Base-by-base conservation (phyloP, 2,888 invertebrate genomes). In the Mesopsocus fuscifrons region DNA sequence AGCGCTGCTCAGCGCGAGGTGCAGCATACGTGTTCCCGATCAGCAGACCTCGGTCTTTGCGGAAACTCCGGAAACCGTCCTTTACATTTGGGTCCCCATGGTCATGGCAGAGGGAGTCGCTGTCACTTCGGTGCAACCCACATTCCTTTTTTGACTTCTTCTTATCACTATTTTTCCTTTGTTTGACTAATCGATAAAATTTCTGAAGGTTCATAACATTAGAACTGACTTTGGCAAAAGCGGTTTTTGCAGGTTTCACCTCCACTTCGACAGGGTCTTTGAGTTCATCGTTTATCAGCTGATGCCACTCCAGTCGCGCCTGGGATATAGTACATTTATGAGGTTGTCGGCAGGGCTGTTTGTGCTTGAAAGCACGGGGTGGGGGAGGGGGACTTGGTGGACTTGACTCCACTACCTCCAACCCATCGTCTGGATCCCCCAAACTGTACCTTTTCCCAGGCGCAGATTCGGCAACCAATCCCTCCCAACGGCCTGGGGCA, bases 271-370 rank as follows among this genome's bases (percentile, higher is more conserved):
- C 5, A 13, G 38, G 5, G 20, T 38, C 38, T 17, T 38, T 38
- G 38, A 11, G 8, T 6, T 38, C 38, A 38, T 38, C 38, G 9
- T 20, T 16, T 20, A 38, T 38, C 3, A 38, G 38, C 38, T 38
- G 17, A 15, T 20, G 38, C 38, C 38, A 38, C 18, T 38, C 38
- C 13, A 20, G 16, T 6, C 38, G 38, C 20, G 38, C 21, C 18
- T 38, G 38, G 11, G 38, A 38, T 11, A 38, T 6, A 5, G 17
- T 13, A 20, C 38, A 38, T 38, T 20, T 38, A 11, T 38, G 38
- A 20, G 38, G 17, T 6, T 38, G 38, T 6, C 38, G 17, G 20
- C 38, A 38, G 16, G 38, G 38, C 18, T 18, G 38, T 20, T 38
- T 38, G 5, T 15, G 38, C 21, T 38, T 38, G 38, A 38, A 18